phyloP scores from a whole-genome alignment of 92 coral and sea anemone genomes.

The Umimayanthus kanabou region DNA sequence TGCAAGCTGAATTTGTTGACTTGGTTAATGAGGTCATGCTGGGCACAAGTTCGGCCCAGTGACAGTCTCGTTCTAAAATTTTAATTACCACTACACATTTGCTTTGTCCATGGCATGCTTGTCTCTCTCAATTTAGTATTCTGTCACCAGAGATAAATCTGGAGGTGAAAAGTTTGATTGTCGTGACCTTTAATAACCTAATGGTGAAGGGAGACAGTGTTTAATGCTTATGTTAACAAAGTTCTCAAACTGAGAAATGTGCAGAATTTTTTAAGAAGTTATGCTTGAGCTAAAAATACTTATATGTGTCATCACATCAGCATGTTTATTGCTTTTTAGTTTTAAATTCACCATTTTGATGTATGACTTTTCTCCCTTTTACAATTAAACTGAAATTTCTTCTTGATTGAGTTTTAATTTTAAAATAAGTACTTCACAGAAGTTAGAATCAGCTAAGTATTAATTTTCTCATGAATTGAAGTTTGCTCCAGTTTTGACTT shows the following conservation, averaged over 20 bases:
- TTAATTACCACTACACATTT: background rate
- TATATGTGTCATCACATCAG: background rate
- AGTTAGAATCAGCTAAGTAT: background rate
- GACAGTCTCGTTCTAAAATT: background rate
- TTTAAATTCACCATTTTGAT: background rate
- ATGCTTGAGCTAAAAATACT: background rate
- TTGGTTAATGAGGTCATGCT: slow-evolving; percentile 14
- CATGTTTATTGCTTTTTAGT: background rate
- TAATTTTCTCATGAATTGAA: too few species aligned
- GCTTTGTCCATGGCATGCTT: background rate
- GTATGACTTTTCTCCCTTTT: background rate
- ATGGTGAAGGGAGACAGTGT: background rate
- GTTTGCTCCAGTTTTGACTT: background rate
- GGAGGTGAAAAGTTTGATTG: background rate
- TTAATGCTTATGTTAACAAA: background rate
- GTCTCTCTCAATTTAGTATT: too few species aligned
- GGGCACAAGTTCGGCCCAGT: background rate
- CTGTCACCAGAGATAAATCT: too few species aligned
- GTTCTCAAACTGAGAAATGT: background rate
- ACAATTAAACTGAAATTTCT: background rate
- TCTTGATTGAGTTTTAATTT: background rate
- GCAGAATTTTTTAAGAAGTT: background rate
- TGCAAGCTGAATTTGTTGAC: slow-evolving; percentile 8
- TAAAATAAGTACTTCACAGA: background rate
- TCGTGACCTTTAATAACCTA: too few species aligned